These are phyloP conservation scores for Pyrocoelia pectoralis DNA, from an alignment of 2,888 invertebrate species.

Conservation along the genomic window DNA sequence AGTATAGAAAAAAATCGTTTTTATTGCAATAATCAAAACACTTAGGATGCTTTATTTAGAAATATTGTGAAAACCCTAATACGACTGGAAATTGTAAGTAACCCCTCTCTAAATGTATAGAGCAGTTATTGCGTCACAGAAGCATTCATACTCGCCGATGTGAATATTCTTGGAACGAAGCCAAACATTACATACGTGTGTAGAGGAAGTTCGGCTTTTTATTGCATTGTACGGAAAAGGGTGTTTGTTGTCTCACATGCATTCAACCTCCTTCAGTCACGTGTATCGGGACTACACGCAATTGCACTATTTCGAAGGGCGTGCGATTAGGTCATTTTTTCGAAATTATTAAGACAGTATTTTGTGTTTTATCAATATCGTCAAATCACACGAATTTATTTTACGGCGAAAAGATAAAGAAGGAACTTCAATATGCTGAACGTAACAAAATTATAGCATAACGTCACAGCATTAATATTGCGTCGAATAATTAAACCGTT, in stretches of 20 bases:
- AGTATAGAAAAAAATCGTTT: no score
- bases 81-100: constrained; percentile 23
- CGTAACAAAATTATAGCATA: constrained; percentile 6
- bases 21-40: no score
- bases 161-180: constrained; percentile 42
- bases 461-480: constrained; percentile 20
- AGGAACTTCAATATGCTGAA: no score
- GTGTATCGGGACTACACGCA: constrained; percentile 41
- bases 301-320: constrained; percentile 32
- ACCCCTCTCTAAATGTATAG: constrained; percentile 26
- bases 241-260: constrained; percentile 42
- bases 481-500: constrained; percentile 26
- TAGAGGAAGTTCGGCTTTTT: constrained; percentile 44
- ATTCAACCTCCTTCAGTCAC: constrained; percentile 43
- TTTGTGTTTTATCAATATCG: background rate
- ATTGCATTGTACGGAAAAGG: constrained; percentile 42
- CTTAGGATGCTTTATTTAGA: no score
- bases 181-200: constrained; percentile 46
- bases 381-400: background rate
- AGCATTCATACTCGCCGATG: constrained; percentile 40
- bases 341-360: background rate
- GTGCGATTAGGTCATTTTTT: constrained; percentile 11
- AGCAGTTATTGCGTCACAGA: constrained; percentile 43
- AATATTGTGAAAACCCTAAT: constrained; percentile 7
- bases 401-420: no score